Evolutionary conservation across 2,888 invertebrate species (phyloP), one percentile per base, ranked within the genome.

Genomic region (Willowsia nigromaculata): DNA sequence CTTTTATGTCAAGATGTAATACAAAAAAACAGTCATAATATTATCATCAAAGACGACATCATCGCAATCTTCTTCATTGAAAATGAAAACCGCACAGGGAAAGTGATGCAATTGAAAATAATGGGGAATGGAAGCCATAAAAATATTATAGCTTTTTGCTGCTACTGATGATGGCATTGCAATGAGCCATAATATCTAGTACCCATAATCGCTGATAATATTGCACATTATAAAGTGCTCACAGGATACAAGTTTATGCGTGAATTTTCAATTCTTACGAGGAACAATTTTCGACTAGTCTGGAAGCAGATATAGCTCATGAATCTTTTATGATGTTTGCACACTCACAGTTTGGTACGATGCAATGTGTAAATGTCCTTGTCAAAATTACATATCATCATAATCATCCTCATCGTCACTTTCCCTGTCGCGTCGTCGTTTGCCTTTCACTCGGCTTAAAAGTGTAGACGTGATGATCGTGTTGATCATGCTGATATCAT

Each of bases 11-110:
- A n/a, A n/a, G n/a, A n/a, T 27, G 15, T 27, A 53, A 18, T 1
- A 7, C 3, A 1, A 7, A 1, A 5, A 7, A 7, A 18, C 6
- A 53, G 18, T 18, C 53, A 53, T 65, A 9, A 65, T 13, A 30
- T 30, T 65, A 30, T 68, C n/a, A 68, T 37, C 30, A 37, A 68
- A 15, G 22, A 2, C 15, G 25, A 43, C 9, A 33, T 13, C 7
- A 25, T 37, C n/a, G 11, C 37, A 1, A 30, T 9, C 81, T n/a
- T 62, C 81, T 81, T 81, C 59, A 62, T 81, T 56, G n/a, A n/a
- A 81, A 81, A 81, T 81, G 59, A 81, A 81, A 81, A 25, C 71
- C 37, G 68, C 30, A 27, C 18, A 50, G 40, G 11, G 1, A 18
- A 59, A 59, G 11, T 53, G 11, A 15, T 9, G 3, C 13, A 50